Conservation (phyloP, 2,797 vertebrate genomes). For the Masticophis lateralis region DNA sequence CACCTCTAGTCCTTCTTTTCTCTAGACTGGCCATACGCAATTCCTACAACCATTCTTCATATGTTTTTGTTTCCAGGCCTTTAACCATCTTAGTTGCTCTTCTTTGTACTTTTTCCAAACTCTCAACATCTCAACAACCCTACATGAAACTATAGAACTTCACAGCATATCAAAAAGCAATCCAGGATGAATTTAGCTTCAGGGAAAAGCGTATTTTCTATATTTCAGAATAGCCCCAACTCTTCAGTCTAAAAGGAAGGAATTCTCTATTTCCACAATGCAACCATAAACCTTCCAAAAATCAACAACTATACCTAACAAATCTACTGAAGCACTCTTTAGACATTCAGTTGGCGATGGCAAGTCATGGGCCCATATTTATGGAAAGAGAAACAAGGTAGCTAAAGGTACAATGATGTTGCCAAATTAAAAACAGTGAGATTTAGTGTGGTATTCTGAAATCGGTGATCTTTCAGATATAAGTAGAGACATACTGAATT, state of each 20-base stretch:
- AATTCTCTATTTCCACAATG: not conserved
- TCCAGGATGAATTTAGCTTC: not conserved
- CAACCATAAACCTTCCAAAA: not conserved
- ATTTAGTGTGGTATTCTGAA: not conserved
- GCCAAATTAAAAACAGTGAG: not conserved
- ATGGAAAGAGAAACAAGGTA: not conserved
- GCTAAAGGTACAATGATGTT: not conserved
- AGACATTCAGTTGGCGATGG: not conserved
- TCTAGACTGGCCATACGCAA: too few relatives aligned
- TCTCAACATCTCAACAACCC: not conserved
- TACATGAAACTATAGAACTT: not conserved
- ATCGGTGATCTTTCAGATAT: not conserved
- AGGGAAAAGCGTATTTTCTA: not conserved
- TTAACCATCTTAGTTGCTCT: not conserved
- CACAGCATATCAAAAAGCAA: not conserved
- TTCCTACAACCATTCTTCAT: too few relatives aligned
- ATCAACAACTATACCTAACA: not conserved
- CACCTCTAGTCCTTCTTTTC: too few relatives aligned
- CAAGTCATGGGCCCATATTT: not conserved
- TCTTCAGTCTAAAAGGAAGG: not conserved
- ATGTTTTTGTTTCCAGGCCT: too few relatives aligned
- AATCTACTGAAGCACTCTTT: not conserved
- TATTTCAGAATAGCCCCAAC: not conserved
- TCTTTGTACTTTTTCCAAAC: too few relatives aligned
- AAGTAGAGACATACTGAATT: not conserved